These are phyloP conservation scores for Ciconia maguari DNA, from an alignment of 2,113 vertebrate species.

Conservation along the genomic window DNA sequence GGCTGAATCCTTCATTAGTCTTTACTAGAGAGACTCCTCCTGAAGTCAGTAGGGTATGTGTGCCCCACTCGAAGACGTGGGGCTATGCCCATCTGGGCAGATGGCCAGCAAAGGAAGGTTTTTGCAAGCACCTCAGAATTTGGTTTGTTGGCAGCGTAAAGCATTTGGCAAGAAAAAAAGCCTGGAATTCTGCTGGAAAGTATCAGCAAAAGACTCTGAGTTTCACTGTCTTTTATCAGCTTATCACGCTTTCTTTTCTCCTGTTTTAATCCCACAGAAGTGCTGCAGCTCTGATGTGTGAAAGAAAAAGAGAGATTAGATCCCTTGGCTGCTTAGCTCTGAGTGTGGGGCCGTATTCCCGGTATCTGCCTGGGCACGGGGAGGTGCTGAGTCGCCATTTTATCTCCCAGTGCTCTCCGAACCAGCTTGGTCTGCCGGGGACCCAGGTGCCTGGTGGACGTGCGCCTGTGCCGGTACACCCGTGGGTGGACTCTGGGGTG, in stretches of 20 bases:
- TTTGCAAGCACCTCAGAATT: neutral
- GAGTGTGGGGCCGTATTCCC: accelerated
- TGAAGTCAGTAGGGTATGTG: neutral
- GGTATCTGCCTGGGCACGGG: neutral
- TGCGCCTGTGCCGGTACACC: neutral
- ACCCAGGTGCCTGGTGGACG: accelerated
- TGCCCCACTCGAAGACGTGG: neutral
- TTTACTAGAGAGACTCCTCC: neutral
- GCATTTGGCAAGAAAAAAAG: neutral
- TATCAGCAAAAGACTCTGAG: neutral
- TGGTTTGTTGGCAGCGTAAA: neutral
- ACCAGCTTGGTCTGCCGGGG: no score
- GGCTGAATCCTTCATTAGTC: slow-evolving; percentile 36
- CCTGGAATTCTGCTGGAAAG: neutral
- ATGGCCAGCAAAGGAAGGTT: neutral
- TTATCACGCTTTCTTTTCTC: neutral
- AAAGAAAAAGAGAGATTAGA: neutral
- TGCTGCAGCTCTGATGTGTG: neutral
- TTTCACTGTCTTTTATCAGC: neutral
- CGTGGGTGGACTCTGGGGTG: neutral
- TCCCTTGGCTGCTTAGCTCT: neutral
- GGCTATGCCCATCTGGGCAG: neutral
- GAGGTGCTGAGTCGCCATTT: neutral
- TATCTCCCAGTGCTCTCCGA: neutral
- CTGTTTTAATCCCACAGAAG: neutral